Base-by-base conservation (phyloP, 2,888 invertebrate species). In the Eledone cirrhosa region DNA sequence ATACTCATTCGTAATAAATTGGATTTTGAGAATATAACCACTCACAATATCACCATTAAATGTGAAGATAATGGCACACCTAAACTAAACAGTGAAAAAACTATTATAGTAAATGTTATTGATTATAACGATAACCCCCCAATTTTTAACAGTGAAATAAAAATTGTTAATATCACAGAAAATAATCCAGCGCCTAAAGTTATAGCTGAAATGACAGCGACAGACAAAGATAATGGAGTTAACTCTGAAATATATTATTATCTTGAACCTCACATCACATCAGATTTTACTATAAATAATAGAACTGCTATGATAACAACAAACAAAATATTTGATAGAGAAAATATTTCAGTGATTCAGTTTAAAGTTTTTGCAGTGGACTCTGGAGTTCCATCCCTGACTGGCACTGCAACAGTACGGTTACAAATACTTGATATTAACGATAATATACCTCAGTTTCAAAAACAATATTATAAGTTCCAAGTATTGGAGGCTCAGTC, bases 81-180 rank as follows among this genome's bases (percentile, higher is more conserved):
- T 27, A 81, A 81, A 22, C 80, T 72, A 24, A 78, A 48, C 69
- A 80, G 81, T 75, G 78, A 82, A 1, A 80, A 82, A 13, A 47
- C 72, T 41, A 82, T 84, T 76, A 72, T 67, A 13, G 78, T 83
- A 13, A 33, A 79, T 47, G 82, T 84, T 0, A 78, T 77, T 24
- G 84, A 84, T 27, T 81, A 81, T 41, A 84, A 84, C 80, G 84
- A 84, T 78, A 83, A 84, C 78, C 79, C 82, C 0, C 84, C 84
- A 5, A 77, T 80, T 3, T 84, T 84, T 76, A 80, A 75, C 11
- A 78, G 77, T 29, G 67, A 78, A n/a, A 78, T 74, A 48, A 81
- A 81, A 41, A 59, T 77, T 33, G 76, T 78, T 53, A 76, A 74
- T 29, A 78, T 83, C 14, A 29, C 65, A 2, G 84, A 84, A 65